A percentile compares a stretch with the other conserved stretches of the same genome.
Conservation (phyloP, 2,797 vertebrate genomes). For the Hypotaenidia okinawae region DNA sequence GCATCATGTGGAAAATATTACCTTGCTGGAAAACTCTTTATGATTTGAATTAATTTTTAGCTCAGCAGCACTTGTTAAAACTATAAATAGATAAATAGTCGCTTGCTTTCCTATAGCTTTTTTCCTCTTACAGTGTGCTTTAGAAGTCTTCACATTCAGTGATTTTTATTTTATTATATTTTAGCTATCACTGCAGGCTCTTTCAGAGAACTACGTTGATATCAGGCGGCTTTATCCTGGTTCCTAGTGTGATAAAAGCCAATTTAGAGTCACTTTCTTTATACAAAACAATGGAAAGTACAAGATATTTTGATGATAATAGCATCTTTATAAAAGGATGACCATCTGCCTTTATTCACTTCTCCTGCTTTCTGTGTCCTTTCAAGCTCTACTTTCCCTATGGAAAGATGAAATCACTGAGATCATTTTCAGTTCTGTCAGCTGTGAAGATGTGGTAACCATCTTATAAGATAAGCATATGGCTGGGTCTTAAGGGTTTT, state of each 20-base stretch:
- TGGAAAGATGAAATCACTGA: background rate
- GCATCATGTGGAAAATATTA: background rate
- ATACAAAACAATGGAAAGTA: slow-evolving; percentile 36
- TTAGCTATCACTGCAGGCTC: slow-evolving; percentile 25
- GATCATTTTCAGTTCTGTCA: slow-evolving; percentile 6
- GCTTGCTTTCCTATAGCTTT: slow-evolving; percentile 8
- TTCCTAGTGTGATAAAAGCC: slow-evolving; percentile 36
- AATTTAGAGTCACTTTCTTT: slow-evolving; percentile 32
- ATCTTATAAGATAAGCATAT: background rate
- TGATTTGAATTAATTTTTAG: slow-evolving; percentile 31
- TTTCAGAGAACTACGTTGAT: slow-evolving; percentile 21
- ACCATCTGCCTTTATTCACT: slow-evolving; percentile 31
- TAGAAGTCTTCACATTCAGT: slow-evolving; percentile 21
- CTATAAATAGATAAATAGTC: slow-evolving; percentile 53
- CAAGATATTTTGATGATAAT: slow-evolving; percentile 42
- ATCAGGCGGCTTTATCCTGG: slow-evolving; percentile 40
- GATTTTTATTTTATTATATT: slow-evolving; percentile 56
- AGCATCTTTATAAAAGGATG: background rate
- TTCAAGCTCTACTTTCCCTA: background rate
- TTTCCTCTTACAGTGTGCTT: background rate
- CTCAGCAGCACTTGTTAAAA: slow-evolving; percentile 30
- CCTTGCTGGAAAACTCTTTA: slow-evolving; percentile 11
- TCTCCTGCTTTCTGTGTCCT: background rate
- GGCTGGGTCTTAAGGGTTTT: slow-evolving; percentile 17
- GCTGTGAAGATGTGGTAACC: background rate